phyloP scores from a whole-genome alignment of 2,797 vertebrate species.

The Harpagifer antarcticus region DNA sequence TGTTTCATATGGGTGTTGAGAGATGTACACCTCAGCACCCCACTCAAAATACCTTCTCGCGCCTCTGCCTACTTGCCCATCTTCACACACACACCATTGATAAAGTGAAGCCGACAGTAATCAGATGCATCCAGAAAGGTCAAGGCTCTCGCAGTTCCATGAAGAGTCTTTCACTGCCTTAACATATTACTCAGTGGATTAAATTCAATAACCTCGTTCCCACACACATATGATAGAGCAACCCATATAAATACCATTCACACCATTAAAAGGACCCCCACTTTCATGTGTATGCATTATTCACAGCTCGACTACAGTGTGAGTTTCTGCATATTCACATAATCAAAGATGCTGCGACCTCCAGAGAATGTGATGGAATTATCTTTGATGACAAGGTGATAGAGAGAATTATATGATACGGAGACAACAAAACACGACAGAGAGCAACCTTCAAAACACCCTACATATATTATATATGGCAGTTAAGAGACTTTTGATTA shows the following conservation, averaged over 20 bases:
- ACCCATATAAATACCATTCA: conserved; percentile 49
- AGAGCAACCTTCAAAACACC: not conserved
- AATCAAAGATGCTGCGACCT: conserved; percentile 16
- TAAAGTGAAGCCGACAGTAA: conserved; percentile 64
- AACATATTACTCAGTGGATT: conserved; percentile 62
- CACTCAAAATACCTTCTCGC: too few relatives aligned
- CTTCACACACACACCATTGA: conserved; percentile 8
- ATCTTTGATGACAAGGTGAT: conserved; percentile 1
- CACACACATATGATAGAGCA: conserved; percentile 31
- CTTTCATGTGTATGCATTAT: conserved; percentile 47
- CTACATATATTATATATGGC: not conserved
- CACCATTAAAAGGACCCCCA: conserved; percentile 32
- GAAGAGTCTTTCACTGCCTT: conserved; percentile 55
- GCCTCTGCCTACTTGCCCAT: not conserved
- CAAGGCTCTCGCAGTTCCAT: conserved; percentile 50
- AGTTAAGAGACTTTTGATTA: not conserved
- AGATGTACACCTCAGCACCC: too few relatives aligned
- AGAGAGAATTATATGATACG: conserved; percentile 1
- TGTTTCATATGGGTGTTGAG: too few relatives aligned
- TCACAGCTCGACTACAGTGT: conserved; percentile 26
- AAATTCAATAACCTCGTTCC: conserved; percentile 55
- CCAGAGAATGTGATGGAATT: not conserved
- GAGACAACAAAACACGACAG: not conserved
- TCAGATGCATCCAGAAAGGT: conserved; percentile 70
- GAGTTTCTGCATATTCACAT: conserved; percentile 38